These are phyloP conservation scores for Oreortyx pictus DNA, from an alignment of 2,797 vertebrate species.

Conservation along the genomic window DNA sequence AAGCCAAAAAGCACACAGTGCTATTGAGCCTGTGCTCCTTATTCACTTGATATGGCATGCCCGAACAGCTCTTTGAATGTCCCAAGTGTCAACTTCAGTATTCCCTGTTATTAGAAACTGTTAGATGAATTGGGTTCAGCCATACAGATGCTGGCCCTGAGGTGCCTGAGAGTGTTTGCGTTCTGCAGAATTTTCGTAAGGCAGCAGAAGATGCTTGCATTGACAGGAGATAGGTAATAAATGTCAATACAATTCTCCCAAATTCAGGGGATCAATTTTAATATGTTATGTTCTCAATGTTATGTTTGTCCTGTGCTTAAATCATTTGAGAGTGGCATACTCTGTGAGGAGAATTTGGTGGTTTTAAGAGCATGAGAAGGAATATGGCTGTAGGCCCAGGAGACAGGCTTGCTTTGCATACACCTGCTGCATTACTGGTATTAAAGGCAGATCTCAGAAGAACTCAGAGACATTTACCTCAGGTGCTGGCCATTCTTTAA, in stretches of 20 bases:
- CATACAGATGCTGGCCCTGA: not conserved
- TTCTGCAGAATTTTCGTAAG: not conserved
- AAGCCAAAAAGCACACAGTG: rapidly evolving
- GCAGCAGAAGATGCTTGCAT: not conserved
- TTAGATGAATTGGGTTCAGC: not conserved
- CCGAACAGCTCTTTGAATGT: not conserved
- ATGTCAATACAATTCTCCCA: not conserved
- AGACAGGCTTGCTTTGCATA: not conserved
- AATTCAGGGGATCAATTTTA: not conserved
- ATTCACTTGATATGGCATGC: not conserved
- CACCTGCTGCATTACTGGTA: not conserved
- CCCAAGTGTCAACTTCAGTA: not conserved
- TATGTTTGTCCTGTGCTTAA: not conserved
- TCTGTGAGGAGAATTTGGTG: not conserved
- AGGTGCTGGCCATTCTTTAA: not conserved
- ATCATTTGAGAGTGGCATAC: not conserved
- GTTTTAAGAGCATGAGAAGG: not conserved
- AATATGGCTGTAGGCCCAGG: not conserved
- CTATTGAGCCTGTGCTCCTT: not conserved
- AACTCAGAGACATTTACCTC: not conserved
- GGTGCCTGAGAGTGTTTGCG: not conserved
- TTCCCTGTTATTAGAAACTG: not conserved
- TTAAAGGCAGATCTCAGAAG: not conserved
- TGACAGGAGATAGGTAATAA: not conserved
- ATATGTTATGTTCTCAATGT: not conserved